phyloP scores from a whole-genome alignment of 2,113 vertebrate genomes.

The Orthonyx spaldingii region DNA sequence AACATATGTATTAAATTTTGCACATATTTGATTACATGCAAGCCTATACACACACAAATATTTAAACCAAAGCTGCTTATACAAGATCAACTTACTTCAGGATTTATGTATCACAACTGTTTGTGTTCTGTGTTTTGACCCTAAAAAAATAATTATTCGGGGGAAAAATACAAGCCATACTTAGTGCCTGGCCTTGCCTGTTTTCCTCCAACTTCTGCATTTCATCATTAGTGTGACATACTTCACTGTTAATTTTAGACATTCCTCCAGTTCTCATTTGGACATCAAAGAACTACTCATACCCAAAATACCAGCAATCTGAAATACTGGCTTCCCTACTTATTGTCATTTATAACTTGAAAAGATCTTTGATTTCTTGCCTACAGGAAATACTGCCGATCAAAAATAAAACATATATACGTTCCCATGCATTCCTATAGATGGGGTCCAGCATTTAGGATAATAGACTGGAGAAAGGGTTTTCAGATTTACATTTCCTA shows the following conservation, averaged over 20 bases:
- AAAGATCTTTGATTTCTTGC: slow-evolving; percentile 51
- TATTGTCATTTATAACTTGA: slow-evolving; percentile 18
- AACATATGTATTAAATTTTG: not conserved
- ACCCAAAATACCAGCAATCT: not conserved
- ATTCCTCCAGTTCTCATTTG: not conserved
- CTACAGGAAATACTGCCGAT: slow-evolving; percentile 24
- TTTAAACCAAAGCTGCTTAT: not conserved
- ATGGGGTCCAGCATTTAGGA: not conserved
- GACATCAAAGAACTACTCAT: slow-evolving; percentile 18
- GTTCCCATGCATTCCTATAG: not conserved
- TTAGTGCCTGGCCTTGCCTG: not conserved
- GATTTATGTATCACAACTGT: not conserved
- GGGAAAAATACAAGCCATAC: not conserved
- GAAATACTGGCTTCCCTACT: not conserved
- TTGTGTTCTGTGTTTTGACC: not conserved
- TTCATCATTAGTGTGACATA: not conserved
- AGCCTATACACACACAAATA: not conserved
- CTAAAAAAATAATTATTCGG: not conserved
- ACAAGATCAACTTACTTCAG: not conserved
- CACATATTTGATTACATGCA: not conserved
- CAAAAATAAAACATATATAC: not conserved
- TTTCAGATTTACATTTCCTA: slow-evolving; percentile 56
- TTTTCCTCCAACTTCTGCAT: not conserved
- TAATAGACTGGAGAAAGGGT: not conserved
- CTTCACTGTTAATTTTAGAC: not conserved